Evolutionary conservation across 30 jellyfish, hydroid and myxozoan species (phyloP), one percentile per base, ranked within the genome.

Genomic region (Aurelia sp.): DNA sequence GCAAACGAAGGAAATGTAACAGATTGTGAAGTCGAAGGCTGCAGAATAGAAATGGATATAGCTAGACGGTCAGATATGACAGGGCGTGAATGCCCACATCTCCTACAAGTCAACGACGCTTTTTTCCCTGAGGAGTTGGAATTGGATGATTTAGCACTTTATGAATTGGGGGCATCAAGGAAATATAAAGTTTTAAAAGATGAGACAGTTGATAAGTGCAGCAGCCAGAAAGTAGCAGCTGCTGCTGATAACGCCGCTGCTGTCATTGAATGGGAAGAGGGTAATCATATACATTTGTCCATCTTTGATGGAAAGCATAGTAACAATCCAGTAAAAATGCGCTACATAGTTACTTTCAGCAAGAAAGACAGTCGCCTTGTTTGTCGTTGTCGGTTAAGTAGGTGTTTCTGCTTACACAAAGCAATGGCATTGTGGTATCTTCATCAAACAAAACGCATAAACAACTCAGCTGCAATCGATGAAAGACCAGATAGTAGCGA

Each of bases 381-480:
- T 51, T 50, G 91, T 30, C 35, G 63, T n/a, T 81, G 73, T 21
- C 8, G 53, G 18, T 13, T 30, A 4, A 21, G 59, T 18, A 63
- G 67, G 15, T 50, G 51, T 2, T 27, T 81, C 27, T 81, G 85
- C 33, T 35, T 81, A 7, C 84, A 81, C 57, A 81, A 64, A 59
- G 89, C 80, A 4, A 66, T 60, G 35, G 59, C 80, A 27, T n/a
- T 78, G 64, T 78, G 89, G 89, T 58, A 62, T 50, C 80, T 58
- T n/a, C 15, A 62, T 50, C 89, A 78, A 60, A 57, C 70, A 5
- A 63, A 63, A 21, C 24, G 10, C 8, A 78, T 73, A 10, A 3
- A 52, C 17, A 24, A 73, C 10, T 3, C 27, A 17, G 75, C 4
- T 64, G 40, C 4, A 2, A 8, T 22, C 4, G 75, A 4, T 3